A percentile compares a stretch with the other conserved stretches of the same genome.
Conservation (phyloP, 1,140 invertebrate species). For the Battus philenor region DNA sequence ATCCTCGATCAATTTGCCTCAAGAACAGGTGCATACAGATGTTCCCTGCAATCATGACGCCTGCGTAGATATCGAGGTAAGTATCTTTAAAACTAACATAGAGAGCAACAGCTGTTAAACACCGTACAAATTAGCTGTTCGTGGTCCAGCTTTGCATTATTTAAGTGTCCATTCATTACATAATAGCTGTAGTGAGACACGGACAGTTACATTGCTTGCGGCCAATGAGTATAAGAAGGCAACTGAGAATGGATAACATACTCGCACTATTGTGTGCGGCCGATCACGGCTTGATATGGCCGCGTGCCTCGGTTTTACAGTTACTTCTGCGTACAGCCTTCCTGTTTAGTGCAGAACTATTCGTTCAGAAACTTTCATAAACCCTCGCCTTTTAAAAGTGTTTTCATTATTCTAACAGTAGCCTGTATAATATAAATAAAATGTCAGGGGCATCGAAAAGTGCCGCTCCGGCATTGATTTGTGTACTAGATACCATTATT, state of each 20-base stretch:
- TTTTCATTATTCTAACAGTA: no score
- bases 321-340: slow-evolving; percentile 10
- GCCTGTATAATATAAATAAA: no score
- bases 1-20: no score
- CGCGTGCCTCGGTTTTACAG: slow-evolving; percentile 14
- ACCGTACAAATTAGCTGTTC: slow-evolving; percentile 11
- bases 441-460: no score
- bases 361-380: no score
- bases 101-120: slow-evolving; percentile 14
- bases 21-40: not conserved
- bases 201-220: slow-evolving; percentile 14
- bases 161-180: slow-evolving; percentile 16
- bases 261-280: slow-evolving; percentile 10
- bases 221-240: slow-evolving; percentile 15
- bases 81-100: not conserved
- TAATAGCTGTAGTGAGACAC: slow-evolving; percentile 9
- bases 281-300: slow-evolving; percentile 13
- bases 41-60: not conserved
- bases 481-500: no score
- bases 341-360: no score
- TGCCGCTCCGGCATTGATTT: no score
- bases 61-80: not conserved
- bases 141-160: slow-evolving; percentile 11
- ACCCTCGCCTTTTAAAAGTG: no score
- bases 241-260: slow-evolving; percentile 15